Percentiles rank a stretch among this genome's conserved stretches.
phyloP scores from a whole-genome alignment of 2,113 vertebrate species.

The Gadus macrocephalus region DNA sequence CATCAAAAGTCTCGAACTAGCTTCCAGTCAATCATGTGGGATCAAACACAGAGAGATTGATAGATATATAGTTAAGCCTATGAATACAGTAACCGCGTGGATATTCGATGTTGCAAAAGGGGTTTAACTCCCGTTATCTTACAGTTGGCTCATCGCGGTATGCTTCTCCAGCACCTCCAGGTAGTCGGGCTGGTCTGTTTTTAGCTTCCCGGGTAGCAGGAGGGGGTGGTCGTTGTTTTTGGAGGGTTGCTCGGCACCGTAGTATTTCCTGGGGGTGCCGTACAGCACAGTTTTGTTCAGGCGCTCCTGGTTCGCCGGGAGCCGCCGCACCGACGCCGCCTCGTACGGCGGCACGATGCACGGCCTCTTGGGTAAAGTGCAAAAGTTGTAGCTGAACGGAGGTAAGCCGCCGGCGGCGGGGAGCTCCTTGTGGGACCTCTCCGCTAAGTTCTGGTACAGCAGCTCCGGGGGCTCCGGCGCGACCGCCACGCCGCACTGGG shows the following conservation, averaged over 20 bases:
- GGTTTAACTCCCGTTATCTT: constrained; percentile 48
- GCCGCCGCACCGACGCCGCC: constrained; percentile 77
- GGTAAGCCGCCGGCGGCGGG: constrained; percentile 72
- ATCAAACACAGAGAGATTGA: constrained; percentile 60
- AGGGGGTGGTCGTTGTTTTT: constrained; percentile 85
- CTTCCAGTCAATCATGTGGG: constrained; percentile 51
- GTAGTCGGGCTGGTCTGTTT: constrained; percentile 92
- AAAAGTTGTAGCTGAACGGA: constrained; percentile 91
- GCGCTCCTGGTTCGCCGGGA: constrained; percentile 82
- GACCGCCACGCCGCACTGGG: constrained; percentile 56
- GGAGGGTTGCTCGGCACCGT: constrained; percentile 75
- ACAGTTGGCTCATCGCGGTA: constrained; percentile 97
- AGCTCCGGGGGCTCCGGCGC: constrained; percentile 80
- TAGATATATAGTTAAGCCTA: constrained; percentile 60
- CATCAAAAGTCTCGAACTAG: constrained; percentile 45
- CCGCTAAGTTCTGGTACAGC: constrained; percentile 91
- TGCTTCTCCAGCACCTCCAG: constrained; percentile 99
- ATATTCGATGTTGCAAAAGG: constrained; percentile 8
- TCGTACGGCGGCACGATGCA: constrained; percentile 85
- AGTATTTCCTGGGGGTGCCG: constrained; percentile 94
- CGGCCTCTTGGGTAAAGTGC: constrained; percentile 96
- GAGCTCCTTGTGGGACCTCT: constrained; percentile 87
- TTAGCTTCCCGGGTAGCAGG: constrained; percentile 89
- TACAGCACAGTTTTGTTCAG: constrained; percentile 94
- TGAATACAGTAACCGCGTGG: constrained; percentile 49